A percentile compares a stretch with the other conserved stretches of the same genome.
Evolutionary conservation across 1,140 invertebrate species (phyloP).

Genomic region (Alviniconcha marisindica): DNA sequence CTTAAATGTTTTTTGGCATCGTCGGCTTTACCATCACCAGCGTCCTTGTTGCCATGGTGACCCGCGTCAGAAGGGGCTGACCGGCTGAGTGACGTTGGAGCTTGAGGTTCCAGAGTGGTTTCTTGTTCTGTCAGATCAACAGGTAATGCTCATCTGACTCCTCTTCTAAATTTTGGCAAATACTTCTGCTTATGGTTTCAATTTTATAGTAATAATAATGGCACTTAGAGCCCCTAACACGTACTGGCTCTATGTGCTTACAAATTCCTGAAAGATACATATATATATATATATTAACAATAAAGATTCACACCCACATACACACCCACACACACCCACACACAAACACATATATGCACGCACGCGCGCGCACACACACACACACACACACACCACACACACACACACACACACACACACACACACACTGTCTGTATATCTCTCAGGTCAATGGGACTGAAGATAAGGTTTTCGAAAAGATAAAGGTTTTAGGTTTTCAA

Average conservation of each 20-base stretch:
- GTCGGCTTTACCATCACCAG: background rate
- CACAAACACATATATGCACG: background rate
- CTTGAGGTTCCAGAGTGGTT: background rate
- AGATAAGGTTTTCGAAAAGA: no score
- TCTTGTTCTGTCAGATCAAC: background rate
- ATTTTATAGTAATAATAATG: no score
- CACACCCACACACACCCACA: background rate
- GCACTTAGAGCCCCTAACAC: no score
- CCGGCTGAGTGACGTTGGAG: background rate
- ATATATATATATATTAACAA: background rate
- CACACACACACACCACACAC: background rate
- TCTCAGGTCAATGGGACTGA: no score
- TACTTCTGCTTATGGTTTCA: no score
- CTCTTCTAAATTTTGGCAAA: no score
- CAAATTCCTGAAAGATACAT: no score
- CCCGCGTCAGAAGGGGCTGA: background rate
- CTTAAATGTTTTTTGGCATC: slow-evolving; percentile 51
- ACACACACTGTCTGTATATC: background rate
- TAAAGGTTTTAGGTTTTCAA: no score
- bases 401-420: slow-evolving; percentile 7
- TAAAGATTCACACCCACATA: no score
- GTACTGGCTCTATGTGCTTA: no score
- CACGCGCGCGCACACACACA: slow-evolving; percentile 1
- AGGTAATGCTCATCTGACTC: no score
- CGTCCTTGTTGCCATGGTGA: background rate